phyloP scores from a whole-genome alignment of 2,888 invertebrate species.

The Drosophila mayaguana region DNA sequence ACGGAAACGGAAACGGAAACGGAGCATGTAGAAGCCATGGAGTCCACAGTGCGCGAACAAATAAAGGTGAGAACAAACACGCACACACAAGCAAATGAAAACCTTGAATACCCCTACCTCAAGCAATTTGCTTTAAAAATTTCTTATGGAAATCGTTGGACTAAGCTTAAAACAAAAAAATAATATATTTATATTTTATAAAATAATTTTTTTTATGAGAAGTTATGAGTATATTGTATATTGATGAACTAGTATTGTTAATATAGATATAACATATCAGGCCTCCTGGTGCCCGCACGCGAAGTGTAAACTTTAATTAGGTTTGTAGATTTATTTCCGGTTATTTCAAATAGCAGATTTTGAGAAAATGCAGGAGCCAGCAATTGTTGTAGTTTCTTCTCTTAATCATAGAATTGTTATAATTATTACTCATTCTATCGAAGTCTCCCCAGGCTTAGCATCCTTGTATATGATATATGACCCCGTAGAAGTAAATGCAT shows the following conservation, averaged over 20 bases:
- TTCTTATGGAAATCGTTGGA: not conserved
- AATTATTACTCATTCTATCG: too few relatives aligned
- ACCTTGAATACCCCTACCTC: not conserved
- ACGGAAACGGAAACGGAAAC: slow-evolving; percentile 38
- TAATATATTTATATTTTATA: not conserved
- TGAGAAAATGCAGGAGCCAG: too few relatives aligned
- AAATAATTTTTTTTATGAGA: not conserved
- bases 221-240: not conserved
- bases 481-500: too few relatives aligned
- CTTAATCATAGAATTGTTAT: too few relatives aligned
- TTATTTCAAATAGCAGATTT: too few relatives aligned
- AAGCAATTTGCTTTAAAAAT: not conserved
- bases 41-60: slow-evolving; percentile 74
- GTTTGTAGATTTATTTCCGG: too few relatives aligned
- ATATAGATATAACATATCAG: too few relatives aligned
- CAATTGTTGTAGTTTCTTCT: too few relatives aligned
- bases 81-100: not conserved
- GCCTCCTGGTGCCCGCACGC: too few relatives aligned
- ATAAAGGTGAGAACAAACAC: slow-evolving; percentile 68
- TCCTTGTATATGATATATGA: too few relatives aligned
- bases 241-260: not conserved
- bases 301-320: too few relatives aligned
- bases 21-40: slow-evolving; percentile 51
- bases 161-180: not conserved
- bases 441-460: too few relatives aligned